These are phyloP conservation scores for Drosophila recens DNA, from an alignment of 2,888 invertebrate genomes.

Conservation along the genomic window DNA sequence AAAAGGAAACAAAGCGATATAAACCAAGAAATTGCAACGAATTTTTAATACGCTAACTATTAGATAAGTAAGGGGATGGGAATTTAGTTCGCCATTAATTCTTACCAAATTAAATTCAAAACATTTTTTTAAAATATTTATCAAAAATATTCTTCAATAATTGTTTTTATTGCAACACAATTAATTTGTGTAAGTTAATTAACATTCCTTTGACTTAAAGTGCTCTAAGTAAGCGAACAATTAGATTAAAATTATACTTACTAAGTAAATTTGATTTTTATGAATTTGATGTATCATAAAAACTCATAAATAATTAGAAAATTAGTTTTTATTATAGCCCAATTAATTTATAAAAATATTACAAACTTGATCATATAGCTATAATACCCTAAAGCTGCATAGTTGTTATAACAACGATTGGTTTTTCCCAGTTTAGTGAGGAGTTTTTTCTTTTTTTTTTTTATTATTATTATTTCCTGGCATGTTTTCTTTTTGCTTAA, in stretches of 20 bases:
- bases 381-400: not conserved
- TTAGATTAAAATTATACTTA: no score
- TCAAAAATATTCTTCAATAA: not conserved
- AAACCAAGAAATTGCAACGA: not conserved
- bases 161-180: not conserved
- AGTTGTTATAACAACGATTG: constrained; percentile 51
- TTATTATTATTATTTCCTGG: constrained; percentile 77
- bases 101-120: no score
- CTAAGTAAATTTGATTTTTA: no score
- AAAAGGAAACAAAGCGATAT: constrained; percentile 60
- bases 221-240: not conserved
- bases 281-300: not conserved
- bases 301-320: not conserved
- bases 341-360: not conserved
- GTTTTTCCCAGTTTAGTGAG: constrained; percentile 65
- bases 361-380: not conserved
- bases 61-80: not conserved
- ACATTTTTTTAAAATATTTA: no score
- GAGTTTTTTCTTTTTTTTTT: constrained; percentile 36
- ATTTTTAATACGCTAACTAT: constrained; percentile 1
- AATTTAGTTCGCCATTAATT: not conserved
- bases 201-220: no score
- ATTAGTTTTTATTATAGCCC: not conserved
- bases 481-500: constrained; percentile 77
- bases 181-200: no score